Conservation (phyloP, 2,888 invertebrate genomes). For the Neoscelio sp. region DNA sequence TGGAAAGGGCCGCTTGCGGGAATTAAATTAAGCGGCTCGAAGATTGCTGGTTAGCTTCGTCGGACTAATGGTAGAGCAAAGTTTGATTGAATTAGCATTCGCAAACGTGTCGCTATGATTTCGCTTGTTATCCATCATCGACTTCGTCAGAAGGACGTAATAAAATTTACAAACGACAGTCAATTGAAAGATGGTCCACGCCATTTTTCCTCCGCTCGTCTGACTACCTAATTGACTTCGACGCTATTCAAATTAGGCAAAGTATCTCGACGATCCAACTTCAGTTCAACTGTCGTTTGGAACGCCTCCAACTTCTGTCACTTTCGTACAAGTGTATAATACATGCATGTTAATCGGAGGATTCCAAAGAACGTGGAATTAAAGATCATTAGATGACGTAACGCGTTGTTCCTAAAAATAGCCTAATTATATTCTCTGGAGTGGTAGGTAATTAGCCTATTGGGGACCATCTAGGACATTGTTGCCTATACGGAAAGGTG, state of each 20-base stretch:
- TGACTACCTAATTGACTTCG: constrained; percentile 58
- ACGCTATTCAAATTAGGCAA: constrained; percentile 57
- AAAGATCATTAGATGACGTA: constrained; percentile 41
- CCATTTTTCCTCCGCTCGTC: constrained; percentile 19
- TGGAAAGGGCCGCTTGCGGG: constrained; percentile 11
- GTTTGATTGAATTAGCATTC: constrained; percentile 21
- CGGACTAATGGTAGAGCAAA: constrained; percentile 14
- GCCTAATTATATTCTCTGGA: too few relatives aligned
- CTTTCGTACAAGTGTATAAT: constrained; percentile 40
- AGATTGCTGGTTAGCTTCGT: constrained; percentile 22
- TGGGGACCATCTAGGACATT: too few relatives aligned
- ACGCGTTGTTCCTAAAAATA: neutral
- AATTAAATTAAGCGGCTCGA: constrained; percentile 29
- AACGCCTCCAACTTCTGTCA: constrained; percentile 62
- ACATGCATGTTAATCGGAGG: constrained; percentile 60
- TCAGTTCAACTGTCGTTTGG: constrained; percentile 63
- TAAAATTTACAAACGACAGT: constrained; percentile 43
- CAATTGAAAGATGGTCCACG: constrained; percentile 20
- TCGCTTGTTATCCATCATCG: constrained; percentile 36
- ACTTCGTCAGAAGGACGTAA: constrained; percentile 30
- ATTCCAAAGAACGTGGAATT: constrained; percentile 49
- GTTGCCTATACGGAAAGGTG: too few relatives aligned
- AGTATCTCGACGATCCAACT: constrained; percentile 50
- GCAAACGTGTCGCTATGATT: constrained; percentile 24
- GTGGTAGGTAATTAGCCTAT: too few relatives aligned